Evolutionary conservation across 2,888 invertebrate genomes (phyloP), one percentile per base, ranked within the genome.

Genomic region (Rhopalosiphum nymphaeae): DNA sequence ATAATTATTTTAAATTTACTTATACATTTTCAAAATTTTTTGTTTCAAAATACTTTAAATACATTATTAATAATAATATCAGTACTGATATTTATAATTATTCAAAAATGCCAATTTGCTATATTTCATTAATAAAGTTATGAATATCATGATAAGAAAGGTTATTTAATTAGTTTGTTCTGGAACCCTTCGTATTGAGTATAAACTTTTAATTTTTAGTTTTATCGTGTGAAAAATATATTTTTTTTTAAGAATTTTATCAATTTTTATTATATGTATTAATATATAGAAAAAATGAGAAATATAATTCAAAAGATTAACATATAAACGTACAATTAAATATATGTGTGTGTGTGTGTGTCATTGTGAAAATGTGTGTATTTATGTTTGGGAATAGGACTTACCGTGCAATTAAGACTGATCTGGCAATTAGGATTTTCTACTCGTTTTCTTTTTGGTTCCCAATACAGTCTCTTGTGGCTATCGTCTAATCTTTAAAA

Each of bases 361-460:
- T 90, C 49, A 13, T 53, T 53, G 16, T 53, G 16, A 53, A 46
- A 46, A 87, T 46, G 46, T 46, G 87, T 91, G 87, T 91, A 78
- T 91, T 91, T 53, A 84, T 84, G 53, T 7, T 42, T 78, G 16
- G 26, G 56, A 91, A 91, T 36, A 67, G 49, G 13, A 67, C 67
- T 67, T 90, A 84, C 29, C 29, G 5, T 26, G 84, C 42, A 84
- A 25, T 91, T 84, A 56, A 91, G 53, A 91, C 53, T 84, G 42
- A 84, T 91, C 36, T 56, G 84, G 86, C n/a, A 92, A 86, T 92
- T 86, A 87, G 57, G 91, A 86, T 86, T 92, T 92, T 61, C n/a
- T 91, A 25, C 25, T 46, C 56, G 61, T n/a, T 36, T 91, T 91
- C 91, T 86, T 46, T 46, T 87, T 2, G 46, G 16, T 61, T 92